phyloP scores from a whole-genome alignment of 1,140 invertebrate species.

The Magallana gigas region DNA sequence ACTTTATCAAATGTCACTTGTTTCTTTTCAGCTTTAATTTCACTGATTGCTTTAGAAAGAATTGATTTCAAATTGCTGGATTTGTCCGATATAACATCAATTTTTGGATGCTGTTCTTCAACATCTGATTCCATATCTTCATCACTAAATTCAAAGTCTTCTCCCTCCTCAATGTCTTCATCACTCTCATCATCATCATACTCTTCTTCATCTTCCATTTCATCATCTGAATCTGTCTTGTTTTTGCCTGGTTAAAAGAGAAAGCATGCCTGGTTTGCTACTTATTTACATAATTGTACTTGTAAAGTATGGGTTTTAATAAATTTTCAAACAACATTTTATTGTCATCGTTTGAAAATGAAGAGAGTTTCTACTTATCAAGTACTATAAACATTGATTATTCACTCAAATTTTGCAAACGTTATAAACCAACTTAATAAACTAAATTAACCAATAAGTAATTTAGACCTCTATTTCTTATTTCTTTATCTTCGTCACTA shows the following conservation, averaged over 20 bases:
- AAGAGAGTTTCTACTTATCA: too few relatives aligned
- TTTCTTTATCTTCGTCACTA: constrained; percentile 40
- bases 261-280: too few relatives aligned
- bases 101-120: not conserved
- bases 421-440: too few relatives aligned
- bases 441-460: too few relatives aligned
- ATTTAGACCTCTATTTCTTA: not conserved
- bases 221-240: constrained; percentile 46
- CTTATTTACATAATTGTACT: too few relatives aligned
- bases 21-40: not conserved
- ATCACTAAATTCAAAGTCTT: constrained; percentile 31
- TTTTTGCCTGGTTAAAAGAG: not conserved
- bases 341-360: too few relatives aligned
- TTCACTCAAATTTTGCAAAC: too few relatives aligned
- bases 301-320: too few relatives aligned
- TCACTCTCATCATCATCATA: constrained; percentile 41
- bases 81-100: constrained; percentile 1
- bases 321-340: too few relatives aligned
- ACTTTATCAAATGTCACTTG: constrained; percentile 3
- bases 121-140: constrained; percentile 31
- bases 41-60: not conserved
- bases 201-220: constrained; percentile 44
- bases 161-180: constrained; percentile 18
- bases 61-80: not conserved
- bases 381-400: too few relatives aligned